Evolutionary conservation across 2,888 invertebrate species (phyloP), one percentile per base, ranked within the genome.

Genomic region (Platycnemis pennipes): DNA sequence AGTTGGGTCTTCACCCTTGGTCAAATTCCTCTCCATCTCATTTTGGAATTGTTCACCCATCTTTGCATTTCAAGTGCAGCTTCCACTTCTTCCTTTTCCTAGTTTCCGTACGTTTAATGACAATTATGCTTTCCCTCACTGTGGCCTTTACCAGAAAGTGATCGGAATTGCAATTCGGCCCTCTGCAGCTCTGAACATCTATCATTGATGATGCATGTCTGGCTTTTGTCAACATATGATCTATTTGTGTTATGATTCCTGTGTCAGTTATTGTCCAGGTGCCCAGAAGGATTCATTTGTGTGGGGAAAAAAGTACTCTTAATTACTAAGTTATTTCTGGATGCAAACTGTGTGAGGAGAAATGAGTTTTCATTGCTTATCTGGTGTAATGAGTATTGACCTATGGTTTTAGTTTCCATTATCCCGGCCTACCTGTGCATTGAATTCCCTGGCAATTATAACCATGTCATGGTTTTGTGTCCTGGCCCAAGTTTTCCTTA

Each of bases 141-240:
- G 77, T 7, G 77, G 77, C 77, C 31, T 77, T 77, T 7, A 31
- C 22, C 7, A 77, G 77, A 77, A 77, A 77, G 77, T 77, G 26
- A 77, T 19, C 22, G n/a, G n/a, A n/a, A n/a, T n/a, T n/a, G n/a
- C n/a, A n/a, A n/a, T n/a, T n/a, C n/a, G n/a, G n/a, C n/a, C n/a
- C n/a, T n/a, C n/a, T n/a, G n/a, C n/a, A n/a, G n/a, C n/a, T n/a
- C n/a, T n/a, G n/a, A n/a, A n/a, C 77, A 19, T 77, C 77, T 7
- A 77, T 77, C 8, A 77, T 77, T 77, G 77, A 77, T 77, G 77
- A n/a, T 19, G 77, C 22, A 77, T 77, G 77, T 7, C 77, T 77
- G 22, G 49, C 49, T 49, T 13, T 5, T 49, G 49, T 49, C 49
- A 49, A 49, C 49, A 49, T 49, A 13, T 49, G 49, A n/a, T n/a